phyloP scores from a whole-genome alignment of 2,888 invertebrate species.

The Ctena decussata region DNA sequence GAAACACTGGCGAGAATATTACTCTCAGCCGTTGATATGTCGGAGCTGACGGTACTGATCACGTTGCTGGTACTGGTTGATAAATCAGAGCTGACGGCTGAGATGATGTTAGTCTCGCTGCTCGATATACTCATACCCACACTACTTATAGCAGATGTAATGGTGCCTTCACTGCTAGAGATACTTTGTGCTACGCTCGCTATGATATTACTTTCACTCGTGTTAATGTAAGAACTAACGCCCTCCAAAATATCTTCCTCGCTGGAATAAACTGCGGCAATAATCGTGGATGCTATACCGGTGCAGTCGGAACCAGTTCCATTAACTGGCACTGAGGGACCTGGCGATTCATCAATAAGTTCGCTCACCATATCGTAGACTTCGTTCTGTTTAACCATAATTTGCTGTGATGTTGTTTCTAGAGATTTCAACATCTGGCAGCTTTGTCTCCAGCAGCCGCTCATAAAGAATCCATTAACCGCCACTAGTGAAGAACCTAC shows the following conservation, averaged over 20 bases:
- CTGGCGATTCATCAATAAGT: background rate
- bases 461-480: background rate
- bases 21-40: background rate
- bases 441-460: background rate
- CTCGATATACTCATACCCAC: background rate
- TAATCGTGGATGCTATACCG: background rate
- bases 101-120: background rate
- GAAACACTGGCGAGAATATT: background rate
- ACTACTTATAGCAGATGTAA: background rate
- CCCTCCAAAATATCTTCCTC: background rate
- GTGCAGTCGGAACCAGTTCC: background rate
- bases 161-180: background rate
- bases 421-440: background rate
- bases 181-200: background rate
- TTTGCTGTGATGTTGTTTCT: background rate
- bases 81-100: background rate
- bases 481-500: no score
- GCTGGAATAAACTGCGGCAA: background rate
- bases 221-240: background rate
- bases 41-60: background rate
- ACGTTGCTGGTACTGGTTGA: background rate
- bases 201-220: background rate
- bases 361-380: background rate
- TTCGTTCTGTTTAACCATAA: background rate
- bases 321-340: no score